phyloP scores from a whole-genome alignment of 2,113 vertebrate species.

The Plestiodon gilberti region DNA sequence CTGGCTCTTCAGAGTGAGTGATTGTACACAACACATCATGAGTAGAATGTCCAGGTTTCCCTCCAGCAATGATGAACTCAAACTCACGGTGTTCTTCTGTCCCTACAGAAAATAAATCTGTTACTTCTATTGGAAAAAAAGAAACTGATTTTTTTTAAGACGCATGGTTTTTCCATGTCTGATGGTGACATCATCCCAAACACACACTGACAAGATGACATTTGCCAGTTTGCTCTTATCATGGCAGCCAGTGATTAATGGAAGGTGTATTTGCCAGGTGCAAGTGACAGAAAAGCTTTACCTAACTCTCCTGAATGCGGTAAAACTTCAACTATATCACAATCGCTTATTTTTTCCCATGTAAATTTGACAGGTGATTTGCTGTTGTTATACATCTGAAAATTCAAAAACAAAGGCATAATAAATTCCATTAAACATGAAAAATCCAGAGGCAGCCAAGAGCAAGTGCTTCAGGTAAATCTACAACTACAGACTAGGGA shows the following conservation, averaged over 20 bases:
- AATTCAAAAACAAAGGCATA: conserved; percentile 36
- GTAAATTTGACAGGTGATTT: conserved; percentile 81
- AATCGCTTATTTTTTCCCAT: conserved; percentile 79
- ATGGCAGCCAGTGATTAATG: background rate
- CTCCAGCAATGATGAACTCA: conserved; percentile 80
- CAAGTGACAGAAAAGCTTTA: conserved; percentile 53
- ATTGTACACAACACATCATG: conserved; percentile 81
- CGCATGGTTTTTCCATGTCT: too few species aligned
- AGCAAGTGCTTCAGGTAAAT: background rate
- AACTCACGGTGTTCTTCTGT: conserved; percentile 78
- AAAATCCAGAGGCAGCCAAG: background rate
- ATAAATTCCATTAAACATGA: background rate
- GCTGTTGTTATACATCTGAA: conserved; percentile 96
- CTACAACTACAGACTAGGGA: background rate
- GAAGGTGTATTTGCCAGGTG: background rate
- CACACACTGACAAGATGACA: background rate
- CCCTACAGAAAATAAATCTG: conserved; percentile 70
- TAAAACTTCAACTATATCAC: conserved; percentile 85
- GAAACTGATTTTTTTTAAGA: background rate
- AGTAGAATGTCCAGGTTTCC: conserved; percentile 74
- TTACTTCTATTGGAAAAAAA: background rate
- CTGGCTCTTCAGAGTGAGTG: conserved; percentile 68
- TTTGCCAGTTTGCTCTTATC: background rate
- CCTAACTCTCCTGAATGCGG: conserved; percentile 84
- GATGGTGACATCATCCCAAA: background rate